Evolutionary conservation across 2,797 vertebrate species (phyloP), one percentile per base, ranked within the genome.

Genomic region (Aratinga solstitialis): DNA sequence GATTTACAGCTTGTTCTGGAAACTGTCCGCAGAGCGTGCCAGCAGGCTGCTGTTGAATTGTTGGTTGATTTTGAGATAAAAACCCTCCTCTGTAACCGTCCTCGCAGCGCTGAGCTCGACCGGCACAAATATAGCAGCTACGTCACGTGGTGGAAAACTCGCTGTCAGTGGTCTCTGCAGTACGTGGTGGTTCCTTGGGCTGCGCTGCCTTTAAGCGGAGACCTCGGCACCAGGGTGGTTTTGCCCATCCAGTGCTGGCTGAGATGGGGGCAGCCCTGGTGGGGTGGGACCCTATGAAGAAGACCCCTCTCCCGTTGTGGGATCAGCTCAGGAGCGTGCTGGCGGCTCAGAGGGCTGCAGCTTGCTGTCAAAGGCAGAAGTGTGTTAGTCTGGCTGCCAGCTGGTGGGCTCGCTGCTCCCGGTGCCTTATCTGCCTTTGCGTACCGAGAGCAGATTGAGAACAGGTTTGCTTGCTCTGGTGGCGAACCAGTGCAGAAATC

Each of bases 301-400:
- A 56, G 7, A 5, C 10, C 4, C 16, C 2, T 3, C 20, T 12
- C 23, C 30, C 15, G 0, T 32, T 47, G 58, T 20, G 23, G 11
- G 23, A 15, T 71, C 0, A 0, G 32, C 29, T 84, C 32, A 38
- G 65, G 59, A 76, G 48, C 0, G 0, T 48, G n/a, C 45, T 50
- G 0, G 0, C 13, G 13, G 66, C 72, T 84, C 23, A 3, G 8
- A 27, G 48, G 23, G 43, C 76, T 86, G 50, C 26, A 62, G 36
- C 45, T 82, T 50, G 42, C 48, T 65, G 0, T 63, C n/a, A 82
- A 94, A 93, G 87, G 80, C 75, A 91, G 80, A 90, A 90, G 62
- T 85, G 79, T 13, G 36, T 72, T 91, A 47, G 77, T 78, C 32
- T 7, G 1, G 29, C 66, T 23, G 50, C 54, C 6, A 19, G 32